Conservation (phyloP, 2,113 vertebrate genomes). For the Syngnathus typhle region DNA sequence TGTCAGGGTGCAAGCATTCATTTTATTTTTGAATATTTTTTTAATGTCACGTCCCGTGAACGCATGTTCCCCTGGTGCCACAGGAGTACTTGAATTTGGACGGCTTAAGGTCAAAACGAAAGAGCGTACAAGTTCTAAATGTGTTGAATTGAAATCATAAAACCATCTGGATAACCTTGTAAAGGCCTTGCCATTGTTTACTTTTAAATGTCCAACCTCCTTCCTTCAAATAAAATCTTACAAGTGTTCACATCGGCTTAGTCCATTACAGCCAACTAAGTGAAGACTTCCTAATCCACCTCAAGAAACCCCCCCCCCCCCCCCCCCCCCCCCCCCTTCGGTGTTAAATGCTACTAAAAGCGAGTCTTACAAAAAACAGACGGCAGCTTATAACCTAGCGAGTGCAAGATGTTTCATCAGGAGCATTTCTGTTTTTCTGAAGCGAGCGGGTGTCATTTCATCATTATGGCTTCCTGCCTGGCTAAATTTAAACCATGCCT, state of each 20-base stretch:
- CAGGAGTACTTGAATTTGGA: slow-evolving; percentile 1
- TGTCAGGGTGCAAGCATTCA: slow-evolving; percentile 15
- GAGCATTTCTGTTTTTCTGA: slow-evolving; percentile 43
- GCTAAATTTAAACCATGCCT: slow-evolving; percentile 61
- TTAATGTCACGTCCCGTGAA: slow-evolving; percentile 10
- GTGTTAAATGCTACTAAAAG: slow-evolving; percentile 43
- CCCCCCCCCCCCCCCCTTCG: not conserved
- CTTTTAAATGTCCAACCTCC: slow-evolving; percentile 49
- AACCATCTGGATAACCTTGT: slow-evolving; percentile 66
- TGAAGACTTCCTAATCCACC: slow-evolving; percentile 65
- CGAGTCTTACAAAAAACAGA: slow-evolving; percentile 33
- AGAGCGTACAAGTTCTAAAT: slow-evolving; percentile 9
- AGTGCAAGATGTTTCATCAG: slow-evolving; percentile 45
- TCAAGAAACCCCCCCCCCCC: slow-evolving; percentile 19
- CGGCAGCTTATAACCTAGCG: slow-evolving; percentile 9
- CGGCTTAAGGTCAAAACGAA: slow-evolving; percentile 25
- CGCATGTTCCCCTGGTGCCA: slow-evolving; percentile 3
- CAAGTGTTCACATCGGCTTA: slow-evolving; percentile 59
- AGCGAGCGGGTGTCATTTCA: slow-evolving; percentile 47
- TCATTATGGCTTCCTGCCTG: slow-evolving; percentile 54
- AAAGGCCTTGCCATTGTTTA: slow-evolving; percentile 68
- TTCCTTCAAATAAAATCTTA: slow-evolving; percentile 58
- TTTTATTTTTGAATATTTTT: slow-evolving; percentile 9
- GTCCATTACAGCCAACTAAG: slow-evolving; percentile 63
- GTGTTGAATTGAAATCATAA: slow-evolving; percentile 51